Base-by-base conservation (phyloP, 2,797 vertebrate genomes). In the Aulostomus chinensis region DNA sequence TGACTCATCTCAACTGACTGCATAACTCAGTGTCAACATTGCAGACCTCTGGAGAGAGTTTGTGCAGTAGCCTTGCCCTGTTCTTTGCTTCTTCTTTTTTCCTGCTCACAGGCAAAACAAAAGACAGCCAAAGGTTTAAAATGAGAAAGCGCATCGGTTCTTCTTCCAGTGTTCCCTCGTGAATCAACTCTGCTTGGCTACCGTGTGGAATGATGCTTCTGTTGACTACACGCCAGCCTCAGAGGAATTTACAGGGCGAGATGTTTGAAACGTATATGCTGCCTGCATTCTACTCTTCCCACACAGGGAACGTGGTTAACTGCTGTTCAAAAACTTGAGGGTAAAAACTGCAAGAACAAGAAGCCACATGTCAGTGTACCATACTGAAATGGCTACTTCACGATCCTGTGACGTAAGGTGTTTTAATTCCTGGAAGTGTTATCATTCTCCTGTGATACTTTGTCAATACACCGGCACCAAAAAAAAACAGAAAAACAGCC, bases 181-280 rank as follows among this genome's bases (percentile, higher is more conserved):
- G 76, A 42, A 39, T 45, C 51, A 14, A 30, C 42, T 13, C 33
- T 65, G 68, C 74, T 40, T 31, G 52, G 66, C 58, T 76, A 76
- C 72, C 8, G 12, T 1, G 1, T 47, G 49, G 52, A 76, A 65
- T 57, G 69, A 56, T 46, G 56, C 46, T 47, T 59, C 62, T 64
- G 69, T 46, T 61, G 60, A 72, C 73, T 59, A n/a, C 57, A 45
- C 69, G 11, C 28, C 24, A 2, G 42, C 53, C 75, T 73, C 77
- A 0, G 32, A 38, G 58, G 82, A 66, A 18, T 56, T 59, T 63
- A 61, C 29, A 39, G 58, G 54, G 49, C 38, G 50, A 39, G 46
- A 42, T 47, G 57, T 61, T 36, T 53, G 34, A 60, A 61, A 50
- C 43, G 55, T 31, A 16, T 17, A 50, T 5, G 13, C 12, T 13